phyloP scores from a whole-genome alignment of 2,113 vertebrate species.

The Tetrax tetrax region DNA sequence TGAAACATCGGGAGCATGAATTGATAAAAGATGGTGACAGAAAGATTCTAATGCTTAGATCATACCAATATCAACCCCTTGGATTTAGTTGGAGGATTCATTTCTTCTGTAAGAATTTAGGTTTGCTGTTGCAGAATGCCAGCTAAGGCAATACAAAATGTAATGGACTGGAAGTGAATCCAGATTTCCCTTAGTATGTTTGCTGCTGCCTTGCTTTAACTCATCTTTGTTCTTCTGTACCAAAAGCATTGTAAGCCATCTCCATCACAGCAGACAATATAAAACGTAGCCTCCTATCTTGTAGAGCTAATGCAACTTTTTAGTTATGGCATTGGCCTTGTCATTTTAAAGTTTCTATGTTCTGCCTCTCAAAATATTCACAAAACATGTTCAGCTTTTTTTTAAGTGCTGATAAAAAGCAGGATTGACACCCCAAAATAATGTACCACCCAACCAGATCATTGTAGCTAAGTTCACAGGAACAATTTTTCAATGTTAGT shows the following conservation, averaged over 20 bases:
- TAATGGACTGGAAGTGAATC: neutral
- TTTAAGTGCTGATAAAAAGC: neutral
- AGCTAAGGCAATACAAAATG: neutral
- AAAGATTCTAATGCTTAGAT: neutral
- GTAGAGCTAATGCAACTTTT: neutral
- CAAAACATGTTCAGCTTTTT: neutral
- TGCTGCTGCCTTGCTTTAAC: neutral
- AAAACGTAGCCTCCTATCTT: neutral
- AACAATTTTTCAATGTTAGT: neutral
- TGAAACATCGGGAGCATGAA: neutral
- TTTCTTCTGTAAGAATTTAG: neutral
- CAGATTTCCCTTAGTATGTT: neutral
- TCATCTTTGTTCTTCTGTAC: neutral
- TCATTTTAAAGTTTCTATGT: neutral
- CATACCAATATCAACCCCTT: neutral
- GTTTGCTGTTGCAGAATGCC: neutral
- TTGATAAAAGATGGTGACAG: neutral
- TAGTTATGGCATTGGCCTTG: neutral
- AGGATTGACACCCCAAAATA: neutral
- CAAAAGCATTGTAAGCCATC: neutral
- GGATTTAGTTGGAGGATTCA: neutral
- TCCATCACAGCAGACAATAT: neutral
- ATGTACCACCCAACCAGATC: neutral
- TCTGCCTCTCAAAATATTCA: neutral
- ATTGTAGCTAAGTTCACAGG: neutral